Evolutionary conservation across 2,113 vertebrate species (phyloP), one percentile per base, ranked within the genome.

Genomic region (Oncorhynchus keta): DNA sequence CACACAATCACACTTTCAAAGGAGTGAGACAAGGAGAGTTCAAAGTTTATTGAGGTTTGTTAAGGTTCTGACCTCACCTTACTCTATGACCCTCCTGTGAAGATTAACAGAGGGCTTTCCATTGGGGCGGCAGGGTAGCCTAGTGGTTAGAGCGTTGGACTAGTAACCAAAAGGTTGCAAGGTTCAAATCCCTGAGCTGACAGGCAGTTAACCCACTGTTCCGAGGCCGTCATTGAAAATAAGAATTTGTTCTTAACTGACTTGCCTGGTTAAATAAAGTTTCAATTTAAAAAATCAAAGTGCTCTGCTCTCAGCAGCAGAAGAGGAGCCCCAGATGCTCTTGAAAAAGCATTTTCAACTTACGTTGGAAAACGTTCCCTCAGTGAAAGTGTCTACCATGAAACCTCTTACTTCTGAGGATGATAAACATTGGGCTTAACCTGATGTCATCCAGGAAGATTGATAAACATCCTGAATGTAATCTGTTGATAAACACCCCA

Each of bases 51-150:
- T 35, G 1, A 7, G n/a, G 59, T 22, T 68, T 35, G 8, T 39
- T 68, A 71, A 62, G 35, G 51, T 75, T 55, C 77, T 83, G 77
- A 84, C 76, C 84, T 74, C 0, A 5, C 51, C 69, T 72, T 55
- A 68, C 59, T 75, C 2, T 62, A 4, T 68, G 39, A 16, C 55
- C 61, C 78, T 73, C 75, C 78, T 81, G 77, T 74, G 69, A 81
- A 85, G 78, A 73, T 81, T 81, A 76, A 77, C 48, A 79, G 51
- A 77, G 78, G 86, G 88, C 86, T 85, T 81, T 70, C 76, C 73
- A 80, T 28, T 28, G 28, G 3, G 28, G 28, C 0, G 3, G 28
- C 28, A 28, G 28, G 28, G 28, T 28, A 28, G 28, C 28, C 28
- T 28, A 28, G 28, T 28, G 28, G 28, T 28, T 28, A 28, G 28